Base-by-base conservation (phyloP, 1,140 invertebrate species). In the Achroia grisella region DNA sequence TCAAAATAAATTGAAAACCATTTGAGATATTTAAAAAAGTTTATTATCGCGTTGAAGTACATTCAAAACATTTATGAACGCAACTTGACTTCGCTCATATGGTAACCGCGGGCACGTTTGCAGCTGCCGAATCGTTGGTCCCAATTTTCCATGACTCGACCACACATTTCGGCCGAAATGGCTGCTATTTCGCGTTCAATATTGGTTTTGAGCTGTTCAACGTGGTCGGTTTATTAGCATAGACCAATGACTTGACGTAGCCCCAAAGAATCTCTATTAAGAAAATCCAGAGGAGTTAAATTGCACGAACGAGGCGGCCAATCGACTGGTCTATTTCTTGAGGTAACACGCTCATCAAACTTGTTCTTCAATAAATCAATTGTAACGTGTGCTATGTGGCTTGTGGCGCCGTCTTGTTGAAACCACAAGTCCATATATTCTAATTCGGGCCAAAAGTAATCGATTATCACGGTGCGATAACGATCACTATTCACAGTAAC, bases 401-500 rank as follows among this genome's bases (percentile, higher is more conserved):
- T 40, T 41, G 39, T 48, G 39, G 32, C 42, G 15, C 23, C 49
- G 39, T 52, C 44, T 46, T 46, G 42, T 29, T 52, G 39, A 31
- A 31, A 32, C 42, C 23, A 44, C 10, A n/a, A 10, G 30, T 31
- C 8, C 30, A 31, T 2, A 2, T 23, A 2, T 23, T 23, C 17
- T 6, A 23, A 3, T 23, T 23, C 6, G 2, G 17, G 17, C 17
- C 2, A 23, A 2, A 68, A 65, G 64, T 67, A 71, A 14, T 70
- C 33, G 2, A 27, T 48, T 33, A 68, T 45, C 69, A 75, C 65
- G 8, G 37, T 32, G 35, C 61, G 39, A 60, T 71, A 70, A 8
- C 63, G 49, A n/a, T 65, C 64, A 30, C 43, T 60, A 59, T 61
- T 71, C 39, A 74, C 66, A n/a, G 62, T 66, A 45, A 69, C 54